Percentiles rank a stretch among this genome's conserved stretches.
These are phyloP conservation scores for Daktulosphaira vitifoliae DNA, from an alignment of 1,140 invertebrate species.

Conservation along the genomic window DNA sequence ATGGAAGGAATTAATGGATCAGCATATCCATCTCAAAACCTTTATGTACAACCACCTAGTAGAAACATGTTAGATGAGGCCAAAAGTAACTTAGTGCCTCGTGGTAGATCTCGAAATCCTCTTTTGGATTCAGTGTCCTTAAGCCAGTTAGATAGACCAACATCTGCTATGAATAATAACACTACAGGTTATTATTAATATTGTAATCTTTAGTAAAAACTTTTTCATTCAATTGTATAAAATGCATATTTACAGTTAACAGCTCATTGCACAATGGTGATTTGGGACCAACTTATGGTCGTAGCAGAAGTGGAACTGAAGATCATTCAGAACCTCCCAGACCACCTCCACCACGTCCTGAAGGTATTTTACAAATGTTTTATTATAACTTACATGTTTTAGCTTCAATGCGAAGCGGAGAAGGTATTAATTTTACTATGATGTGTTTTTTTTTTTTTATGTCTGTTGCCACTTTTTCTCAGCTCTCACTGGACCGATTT, in stretches of 20 bases:
- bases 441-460: no score
- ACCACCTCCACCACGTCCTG: constrained; percentile 75
- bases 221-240: no score
- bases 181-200: not conserved
- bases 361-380: constrained; percentile 49
- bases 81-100: constrained; percentile 59
- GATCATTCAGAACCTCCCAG: constrained; percentile 55
- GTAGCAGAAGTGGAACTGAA: constrained; percentile 41
- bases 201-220: not conserved
- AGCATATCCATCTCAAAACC: constrained; percentile 69
- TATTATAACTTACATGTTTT: no score
- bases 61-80: constrained; percentile 50
- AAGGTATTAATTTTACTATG: no score
- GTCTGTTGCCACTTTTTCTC: no score
- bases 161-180: constrained; percentile 37
- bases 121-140: constrained; percentile 55
- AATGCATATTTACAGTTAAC: not conserved
- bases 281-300: constrained; percentile 31
- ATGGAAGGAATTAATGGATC: constrained; percentile 44
- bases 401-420: no score
- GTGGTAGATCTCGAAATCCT: constrained; percentile 61
- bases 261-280: constrained; percentile 21
- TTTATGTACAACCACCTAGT: constrained; percentile 83
- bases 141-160: constrained; percentile 51
- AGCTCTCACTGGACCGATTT: no score